Base-by-base conservation (phyloP, 2,797 vertebrate species). In the Poeciliopsis gracilis region DNA sequence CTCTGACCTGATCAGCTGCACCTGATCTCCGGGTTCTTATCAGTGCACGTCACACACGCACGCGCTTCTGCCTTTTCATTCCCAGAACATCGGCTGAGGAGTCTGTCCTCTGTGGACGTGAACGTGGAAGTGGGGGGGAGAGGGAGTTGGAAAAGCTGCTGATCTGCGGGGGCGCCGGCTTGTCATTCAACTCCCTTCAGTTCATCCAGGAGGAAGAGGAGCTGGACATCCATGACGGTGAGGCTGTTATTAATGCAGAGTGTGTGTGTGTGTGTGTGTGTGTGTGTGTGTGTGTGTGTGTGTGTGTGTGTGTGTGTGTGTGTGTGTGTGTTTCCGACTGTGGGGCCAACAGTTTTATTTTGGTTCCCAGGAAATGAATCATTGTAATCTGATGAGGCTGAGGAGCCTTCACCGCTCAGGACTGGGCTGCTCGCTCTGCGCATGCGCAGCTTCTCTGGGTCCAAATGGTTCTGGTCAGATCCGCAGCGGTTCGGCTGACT, bases 201-300 rank as follows among this genome's bases (percentile, higher is more conserved):
- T 43, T 84, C 57, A 81, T 70, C 18, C 8, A 18, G 30, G 77
- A 53, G 18, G 15, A 63, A 79, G 81, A 49, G 33, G 70, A 84
- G 76, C 46, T 66, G 84, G 33, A 77, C 84, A 86, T 88, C 81
- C 86, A 88, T 91, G 82, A 88, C 83, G 91, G 91, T 91, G 79
- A 88, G 90, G 45, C 70, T 80, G 76, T 79, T 84, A 72, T 82
- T 88, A 38, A 82, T 38, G 81, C 81, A 57, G 82, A 72, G 83
- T 83, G 85, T 80, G 82, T 76, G 88, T 49, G 83, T 83, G 85
- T 80, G 82, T 76, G 88, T 49, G 53, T 6, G 57, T 15, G 57
- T 33, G n/a, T 61, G 59, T 36, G 59, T 20, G 30, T 9, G 28
- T 8, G 28, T 15, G 12, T 30, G n/a, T 15, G 28, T 5, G 55